Percentiles rank a stretch among this genome's conserved stretches.
Evolutionary conservation across 2,113 vertebrate species (phyloP).

Genomic region (Sylvilagus bachmani): DNA sequence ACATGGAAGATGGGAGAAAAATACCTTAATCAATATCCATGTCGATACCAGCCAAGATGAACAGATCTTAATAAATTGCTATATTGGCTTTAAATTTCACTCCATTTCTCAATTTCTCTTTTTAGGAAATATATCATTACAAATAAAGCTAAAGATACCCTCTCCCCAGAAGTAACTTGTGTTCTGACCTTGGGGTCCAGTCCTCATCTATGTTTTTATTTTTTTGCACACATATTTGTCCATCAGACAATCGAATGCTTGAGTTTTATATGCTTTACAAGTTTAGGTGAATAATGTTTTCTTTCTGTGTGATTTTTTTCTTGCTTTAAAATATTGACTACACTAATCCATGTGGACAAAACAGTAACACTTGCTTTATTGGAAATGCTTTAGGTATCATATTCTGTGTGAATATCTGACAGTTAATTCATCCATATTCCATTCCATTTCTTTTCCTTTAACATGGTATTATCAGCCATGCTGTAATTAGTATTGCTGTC

Average conservation of each 20-base stretch:
- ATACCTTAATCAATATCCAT: neutral
- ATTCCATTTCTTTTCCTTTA: neutral
- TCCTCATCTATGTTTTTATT: neutral
- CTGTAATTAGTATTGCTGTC: neutral
- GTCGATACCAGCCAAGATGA: neutral
- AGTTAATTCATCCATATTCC: neutral
- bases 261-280: neutral
- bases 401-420: neutral
- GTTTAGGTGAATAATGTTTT: neutral
- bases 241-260: neutral
- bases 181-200: neutral
- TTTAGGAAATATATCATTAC: neutral
- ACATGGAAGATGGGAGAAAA: slow-evolving; percentile 3
- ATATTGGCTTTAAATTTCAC: neutral
- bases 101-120: neutral
- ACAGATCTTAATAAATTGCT: neutral
- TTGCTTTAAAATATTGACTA: slow-evolving; percentile 4
- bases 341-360: neutral
- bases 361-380: neutral
- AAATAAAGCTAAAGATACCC: neutral
- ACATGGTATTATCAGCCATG: neutral
- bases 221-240: neutral
- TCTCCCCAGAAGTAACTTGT: neutral
- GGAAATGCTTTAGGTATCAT: neutral
- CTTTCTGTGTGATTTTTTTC: neutral